Evolutionary conservation across 2,113 vertebrate species (phyloP), one percentile per base, ranked within the genome.

Genomic region (Rostratula benghalensis): DNA sequence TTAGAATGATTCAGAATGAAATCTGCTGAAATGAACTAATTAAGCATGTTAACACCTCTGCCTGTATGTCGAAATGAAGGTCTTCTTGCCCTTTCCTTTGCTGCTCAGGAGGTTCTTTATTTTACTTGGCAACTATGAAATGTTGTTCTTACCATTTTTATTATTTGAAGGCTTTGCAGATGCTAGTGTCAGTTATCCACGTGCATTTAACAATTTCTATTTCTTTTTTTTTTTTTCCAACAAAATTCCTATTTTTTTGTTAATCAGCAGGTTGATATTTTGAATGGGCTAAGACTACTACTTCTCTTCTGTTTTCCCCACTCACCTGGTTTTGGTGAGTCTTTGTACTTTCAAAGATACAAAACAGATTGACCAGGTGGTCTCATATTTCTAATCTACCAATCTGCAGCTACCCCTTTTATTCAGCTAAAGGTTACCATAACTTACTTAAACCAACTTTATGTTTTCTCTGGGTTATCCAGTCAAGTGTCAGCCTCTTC

Each of bases 1-100:
- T 80, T 88, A 60, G 35, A 83, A 77, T 93, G 82, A 87, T 60
- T 95, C 83, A 94, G 77, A 84, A 91, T 35, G 13, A 95, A 91
- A 96, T 93, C 70, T 96, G 81, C 53, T 92, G 73, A 93, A 96
- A 95, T 84, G 53, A 94, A 85, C 82, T 96, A 95, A 96, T 96
- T 92, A 94, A 83, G 48, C 48, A 60, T 59, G 67, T 94, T 85
- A 96, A 82, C 91, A 97, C 94, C 87, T 97, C 96, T 83, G n/a
- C 80, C 80, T 73, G 28, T 76, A 59, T 89, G 83, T 41, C 59
- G 46, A 87, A 75, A 33, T 73, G 64, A 83, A 92, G 90, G 88
- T 96, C 35, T 16, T 96, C 87, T 86, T 93, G 69, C 33, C 82
- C 67, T 95, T 96, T 74, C 14, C 31, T 93, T 76, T 93, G 50